A percentile compares a stretch with the other conserved stretches of the same genome.
phyloP scores from a whole-genome alignment of 2,888 invertebrate genomes.

The Hermodice carunculata region DNA sequence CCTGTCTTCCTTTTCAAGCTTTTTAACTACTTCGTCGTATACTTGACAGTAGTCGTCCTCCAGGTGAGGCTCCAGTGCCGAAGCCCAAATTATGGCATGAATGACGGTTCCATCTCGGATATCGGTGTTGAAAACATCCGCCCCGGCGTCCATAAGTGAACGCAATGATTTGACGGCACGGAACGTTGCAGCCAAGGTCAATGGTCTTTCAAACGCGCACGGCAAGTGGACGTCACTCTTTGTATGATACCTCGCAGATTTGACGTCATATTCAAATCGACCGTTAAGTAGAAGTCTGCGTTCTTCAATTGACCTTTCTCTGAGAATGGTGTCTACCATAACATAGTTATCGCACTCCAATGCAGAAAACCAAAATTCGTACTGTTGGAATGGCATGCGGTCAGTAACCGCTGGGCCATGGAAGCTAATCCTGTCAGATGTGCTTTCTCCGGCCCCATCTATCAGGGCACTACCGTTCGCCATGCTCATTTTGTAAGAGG shows the following conservation, averaged over 20 bases:
- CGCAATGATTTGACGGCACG: not conserved
- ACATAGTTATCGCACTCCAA: conserved; percentile 13
- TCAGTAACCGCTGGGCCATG: too few species aligned
- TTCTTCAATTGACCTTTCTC: not conserved
- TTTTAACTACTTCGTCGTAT: conserved; percentile 4
- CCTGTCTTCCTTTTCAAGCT: not conserved
- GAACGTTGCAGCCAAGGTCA: conserved; percentile 12
- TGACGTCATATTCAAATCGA: conserved; percentile 12
- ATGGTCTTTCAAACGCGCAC: conserved; percentile 16
- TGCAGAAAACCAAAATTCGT: conserved; percentile 18
- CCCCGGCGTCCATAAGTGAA: not conserved
- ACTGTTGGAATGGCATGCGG: conserved; percentile 15
- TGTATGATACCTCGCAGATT: not conserved
- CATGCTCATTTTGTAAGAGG: too few species aligned
- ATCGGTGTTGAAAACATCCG: conserved; percentile 16
- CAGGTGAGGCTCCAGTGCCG: conserved; percentile 1
- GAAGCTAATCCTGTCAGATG: too few species aligned
- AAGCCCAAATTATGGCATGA: conserved; percentile 13
- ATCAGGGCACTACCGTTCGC: too few species aligned
- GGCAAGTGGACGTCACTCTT: not conserved
- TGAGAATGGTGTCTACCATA: not conserved
- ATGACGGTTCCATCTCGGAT: conserved; percentile 14
- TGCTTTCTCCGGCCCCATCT: too few species aligned
- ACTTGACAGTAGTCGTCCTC: conserved; percentile 4
- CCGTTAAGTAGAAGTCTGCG: conserved; percentile 8